These are phyloP conservation scores for Oncorhynchus clarkii DNA, from an alignment of 2,113 vertebrate species.

Conservation along the genomic window DNA sequence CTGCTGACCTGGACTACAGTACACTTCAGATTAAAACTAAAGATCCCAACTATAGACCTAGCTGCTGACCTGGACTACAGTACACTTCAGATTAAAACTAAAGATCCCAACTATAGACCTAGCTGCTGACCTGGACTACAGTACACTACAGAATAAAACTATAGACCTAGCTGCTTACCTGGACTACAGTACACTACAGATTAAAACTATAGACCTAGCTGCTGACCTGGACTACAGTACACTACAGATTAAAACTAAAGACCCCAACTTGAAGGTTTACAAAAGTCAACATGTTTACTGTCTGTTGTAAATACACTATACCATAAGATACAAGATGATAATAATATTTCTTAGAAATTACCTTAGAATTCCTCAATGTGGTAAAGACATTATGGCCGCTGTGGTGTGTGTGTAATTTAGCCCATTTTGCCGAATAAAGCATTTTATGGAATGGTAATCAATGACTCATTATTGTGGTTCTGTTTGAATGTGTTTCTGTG, in stretches of 20 bases:
- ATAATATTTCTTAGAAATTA: not conserved
- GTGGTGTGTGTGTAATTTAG: not conserved
- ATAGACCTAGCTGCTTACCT: too few relatives aligned
- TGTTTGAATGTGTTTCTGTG: slow-evolving; percentile 2
- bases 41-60: too few relatives aligned
- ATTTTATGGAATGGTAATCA: not conserved
- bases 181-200: not conserved
- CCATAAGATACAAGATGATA: not conserved
- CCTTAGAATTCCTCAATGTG: not conserved
- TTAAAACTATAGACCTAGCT: not conserved
- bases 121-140: not conserved
- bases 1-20: not conserved
- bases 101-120: not conserved
- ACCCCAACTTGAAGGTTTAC: not conserved
- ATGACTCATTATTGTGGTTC: slow-evolving; percentile 11
- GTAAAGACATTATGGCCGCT: not conserved
- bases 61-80: not conserved
- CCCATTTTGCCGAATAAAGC: slow-evolving; percentile 27
- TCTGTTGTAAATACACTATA: not conserved
- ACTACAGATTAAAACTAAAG: not conserved
- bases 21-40: not conserved
- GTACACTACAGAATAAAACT: not conserved
- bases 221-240: not conserved
- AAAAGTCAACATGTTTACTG: not conserved
- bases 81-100: not conserved